These are phyloP conservation scores for Virgularia gustaviana DNA, from an alignment of 92 coral and sea anemone genomes.

Conservation along the genomic window DNA sequence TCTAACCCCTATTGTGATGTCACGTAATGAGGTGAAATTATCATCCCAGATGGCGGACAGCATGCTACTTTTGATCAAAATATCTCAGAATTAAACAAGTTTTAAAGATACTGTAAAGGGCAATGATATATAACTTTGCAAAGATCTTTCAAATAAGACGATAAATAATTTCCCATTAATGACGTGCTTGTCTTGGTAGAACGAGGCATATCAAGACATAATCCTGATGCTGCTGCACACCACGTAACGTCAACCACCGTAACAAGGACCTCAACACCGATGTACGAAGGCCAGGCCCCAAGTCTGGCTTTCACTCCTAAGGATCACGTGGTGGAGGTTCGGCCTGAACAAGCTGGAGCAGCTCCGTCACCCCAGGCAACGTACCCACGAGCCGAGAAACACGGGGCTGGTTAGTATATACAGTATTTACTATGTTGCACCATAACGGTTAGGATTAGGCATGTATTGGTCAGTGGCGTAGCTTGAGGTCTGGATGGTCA, in stretches of 20 bases:
- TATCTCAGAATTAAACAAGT: too few species aligned
- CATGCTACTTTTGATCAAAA: too few species aligned
- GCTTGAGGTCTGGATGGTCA: too few species aligned
- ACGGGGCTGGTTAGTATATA: conserved; percentile 35
- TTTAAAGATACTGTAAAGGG: too few species aligned
- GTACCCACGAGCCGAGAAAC: conserved; percentile 60
- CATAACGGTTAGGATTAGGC: neutral
- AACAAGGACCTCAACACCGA: conserved; percentile 46
- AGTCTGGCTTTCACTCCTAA: conserved; percentile 48
- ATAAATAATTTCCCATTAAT: too few species aligned
- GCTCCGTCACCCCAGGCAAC: conserved; percentile 63
- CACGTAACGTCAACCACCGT: conserved; percentile 54
- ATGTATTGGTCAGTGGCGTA: neutral
- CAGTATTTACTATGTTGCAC: neutral
- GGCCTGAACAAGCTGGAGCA: conserved; percentile 60
- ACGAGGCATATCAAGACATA: conserved; percentile 39
- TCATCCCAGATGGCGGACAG: too few species aligned
- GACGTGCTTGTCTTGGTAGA: conserved; percentile 3
- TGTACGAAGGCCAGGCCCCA: conserved; percentile 38
- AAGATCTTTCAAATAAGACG: too few species aligned
- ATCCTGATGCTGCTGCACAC: conserved; percentile 16
- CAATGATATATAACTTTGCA: too few species aligned
- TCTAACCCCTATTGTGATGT: too few species aligned
- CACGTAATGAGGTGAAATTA: too few species aligned
- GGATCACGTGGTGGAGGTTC: conserved; percentile 74